Percentiles rank a stretch among this genome's conserved stretches.
phyloP scores from a whole-genome alignment of 2,113 vertebrate genomes.

The Hyaena hyaena region DNA sequence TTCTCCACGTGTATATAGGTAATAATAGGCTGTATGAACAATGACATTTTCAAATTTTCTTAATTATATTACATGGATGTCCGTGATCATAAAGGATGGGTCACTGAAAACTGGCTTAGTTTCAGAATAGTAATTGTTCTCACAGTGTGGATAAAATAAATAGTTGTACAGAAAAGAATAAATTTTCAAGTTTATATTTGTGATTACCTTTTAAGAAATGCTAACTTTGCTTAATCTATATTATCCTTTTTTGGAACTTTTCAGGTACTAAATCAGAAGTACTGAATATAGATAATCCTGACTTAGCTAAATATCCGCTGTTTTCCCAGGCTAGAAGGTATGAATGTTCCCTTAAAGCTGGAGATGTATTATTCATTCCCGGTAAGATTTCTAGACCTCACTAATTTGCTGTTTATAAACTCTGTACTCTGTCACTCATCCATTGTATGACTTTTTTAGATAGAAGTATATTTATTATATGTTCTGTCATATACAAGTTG shows the following conservation, averaged over 20 bases:
- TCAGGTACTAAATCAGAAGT: conserved; percentile 96
- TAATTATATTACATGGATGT: conserved; percentile 21
- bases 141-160: neutral
- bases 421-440: neutral
- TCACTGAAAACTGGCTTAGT: conserved; percentile 50
- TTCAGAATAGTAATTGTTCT: conserved; percentile 56
- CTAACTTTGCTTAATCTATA: neutral
- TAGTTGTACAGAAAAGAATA: conserved; percentile 54
- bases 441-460: neutral
- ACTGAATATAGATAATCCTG: conserved; percentile 93
- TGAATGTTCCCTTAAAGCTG: conserved; percentile 92
- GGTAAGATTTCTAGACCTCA: conserved; percentile 85
- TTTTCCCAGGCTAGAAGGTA: conserved; percentile 92
- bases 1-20: neutral
- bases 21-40: conserved; percentile 7
- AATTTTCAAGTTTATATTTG: conserved; percentile 43
- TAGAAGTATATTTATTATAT: conserved; percentile 9
- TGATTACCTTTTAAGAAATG: conserved; percentile 30
- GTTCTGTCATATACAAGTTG: neutral
- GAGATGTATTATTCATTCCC: conserved; percentile 97
- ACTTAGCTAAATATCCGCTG: conserved; percentile 92
- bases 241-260: conserved; percentile 68
- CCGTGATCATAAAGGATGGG: neutral
- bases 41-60: conserved; percentile 46
- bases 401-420: conserved; percentile 9